Conservation (phyloP, 1,140 invertebrate genomes). For the Macrotrachela quadricornifera region DNA sequence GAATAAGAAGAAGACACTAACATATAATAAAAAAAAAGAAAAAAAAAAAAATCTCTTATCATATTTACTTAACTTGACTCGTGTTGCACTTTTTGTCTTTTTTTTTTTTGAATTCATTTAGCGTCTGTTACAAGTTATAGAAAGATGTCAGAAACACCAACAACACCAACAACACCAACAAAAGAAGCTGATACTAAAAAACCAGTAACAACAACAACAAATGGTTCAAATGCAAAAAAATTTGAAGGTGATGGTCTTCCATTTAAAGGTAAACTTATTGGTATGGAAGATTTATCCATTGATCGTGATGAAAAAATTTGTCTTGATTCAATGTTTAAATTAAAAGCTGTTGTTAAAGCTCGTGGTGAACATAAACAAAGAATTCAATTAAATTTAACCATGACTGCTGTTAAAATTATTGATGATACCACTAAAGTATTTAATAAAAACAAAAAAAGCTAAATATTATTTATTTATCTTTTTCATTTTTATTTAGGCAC, state of each 20-base stretch:
- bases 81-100: no score
- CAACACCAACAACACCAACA: not conserved
- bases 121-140: no score
- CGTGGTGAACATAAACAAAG: constrained; percentile 88
- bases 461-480: constrained; percentile 3
- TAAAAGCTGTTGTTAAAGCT: constrained; percentile 43
- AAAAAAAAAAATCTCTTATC: no score
- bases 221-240: constrained; percentile 51
- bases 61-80: no score
- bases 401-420: constrained; percentile 71
- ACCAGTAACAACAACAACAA: constrained; percentile 2
- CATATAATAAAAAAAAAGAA: no score
- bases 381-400: constrained; percentile 77
- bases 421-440: constrained; percentile 79
- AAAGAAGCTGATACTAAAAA: no score
- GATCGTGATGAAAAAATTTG: constrained; percentile 85
- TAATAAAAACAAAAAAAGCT: no score
- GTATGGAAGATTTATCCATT: constrained; percentile 71
- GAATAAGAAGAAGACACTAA: no score
- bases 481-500: constrained; percentile 44
- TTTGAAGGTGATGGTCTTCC: constrained; percentile 78
- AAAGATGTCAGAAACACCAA: no score
- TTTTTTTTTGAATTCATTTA: no score
- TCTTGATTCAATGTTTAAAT: constrained; percentile 67
- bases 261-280: constrained; percentile 86